A percentile compares a stretch with the other conserved stretches of the same genome.
Conservation (phyloP, 2,797 vertebrate genomes). For the Gorsachius magnificus region DNA sequence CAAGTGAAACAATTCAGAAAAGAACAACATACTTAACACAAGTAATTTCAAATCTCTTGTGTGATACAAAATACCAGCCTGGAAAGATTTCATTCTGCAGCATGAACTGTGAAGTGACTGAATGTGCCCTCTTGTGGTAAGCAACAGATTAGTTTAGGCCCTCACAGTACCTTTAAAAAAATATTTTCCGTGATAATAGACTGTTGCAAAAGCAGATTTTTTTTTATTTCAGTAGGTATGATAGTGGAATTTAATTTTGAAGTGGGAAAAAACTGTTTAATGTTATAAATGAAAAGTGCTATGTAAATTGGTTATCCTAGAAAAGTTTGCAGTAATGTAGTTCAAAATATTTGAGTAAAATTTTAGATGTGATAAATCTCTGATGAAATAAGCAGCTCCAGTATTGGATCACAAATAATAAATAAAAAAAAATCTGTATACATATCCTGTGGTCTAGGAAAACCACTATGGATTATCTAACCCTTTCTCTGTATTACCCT, state of each 20-base stretch:
- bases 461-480: background rate
- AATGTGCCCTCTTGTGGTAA: constrained; percentile 80
- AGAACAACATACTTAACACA: constrained; percentile 65
- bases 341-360: background rate
- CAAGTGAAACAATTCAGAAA: constrained; percentile 52
- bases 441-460: background rate
- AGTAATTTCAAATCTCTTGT: constrained; percentile 67
- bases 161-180: background rate
- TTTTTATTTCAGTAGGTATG: background rate
- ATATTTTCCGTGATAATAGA: background rate
- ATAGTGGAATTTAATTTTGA: background rate
- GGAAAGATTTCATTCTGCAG: constrained; percentile 65
- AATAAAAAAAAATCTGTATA: background rate
- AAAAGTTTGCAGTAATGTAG: background rate
- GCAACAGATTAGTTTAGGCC: background rate
- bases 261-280: background rate
- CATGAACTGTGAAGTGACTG: constrained; percentile 69
- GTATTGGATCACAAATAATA: background rate
- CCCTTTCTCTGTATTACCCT: background rate
- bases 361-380: background rate
- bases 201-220: background rate
- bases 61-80: constrained; percentile 54
- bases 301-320: background rate
- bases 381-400: background rate
- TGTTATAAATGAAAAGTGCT: background rate